phyloP scores from a whole-genome alignment of 2,113 vertebrate species.

The Siniperca knerii region DNA sequence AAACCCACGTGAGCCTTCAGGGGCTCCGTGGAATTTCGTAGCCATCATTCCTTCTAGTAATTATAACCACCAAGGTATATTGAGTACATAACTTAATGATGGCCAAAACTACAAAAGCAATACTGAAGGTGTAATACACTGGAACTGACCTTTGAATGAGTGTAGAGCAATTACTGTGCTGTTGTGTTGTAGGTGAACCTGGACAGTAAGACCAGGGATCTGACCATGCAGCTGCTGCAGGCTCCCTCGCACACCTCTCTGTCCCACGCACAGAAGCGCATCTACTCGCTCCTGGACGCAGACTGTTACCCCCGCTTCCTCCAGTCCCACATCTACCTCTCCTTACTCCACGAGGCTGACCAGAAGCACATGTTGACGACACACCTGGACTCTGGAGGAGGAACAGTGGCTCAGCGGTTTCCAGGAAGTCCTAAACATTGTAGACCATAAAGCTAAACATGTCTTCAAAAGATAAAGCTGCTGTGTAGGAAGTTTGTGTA shows the following conservation, averaged over 20 bases:
- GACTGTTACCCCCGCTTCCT: constrained; percentile 87
- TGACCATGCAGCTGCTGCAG: constrained; percentile 82
- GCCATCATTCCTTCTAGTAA: too few species aligned
- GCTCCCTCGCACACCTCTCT: constrained; percentile 81
- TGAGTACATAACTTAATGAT: too few species aligned
- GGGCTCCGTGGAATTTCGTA: too few species aligned
- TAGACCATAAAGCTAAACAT: not conserved
- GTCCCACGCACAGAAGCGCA: constrained; percentile 82
- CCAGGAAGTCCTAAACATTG: not conserved
- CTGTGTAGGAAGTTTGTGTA: not conserved
- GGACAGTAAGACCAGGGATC: constrained; percentile 83
- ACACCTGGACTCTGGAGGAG: not conserved
- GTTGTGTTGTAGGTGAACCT: constrained; percentile 82
- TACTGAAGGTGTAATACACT: too few species aligned
- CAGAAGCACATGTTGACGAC: constrained; percentile 9
- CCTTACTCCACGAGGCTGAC: constrained; percentile 68
- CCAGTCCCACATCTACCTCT: constrained; percentile 82
- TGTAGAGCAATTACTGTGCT: not conserved
- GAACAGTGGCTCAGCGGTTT: not conserved
- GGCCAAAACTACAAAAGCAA: too few species aligned
- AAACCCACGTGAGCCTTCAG: too few species aligned
- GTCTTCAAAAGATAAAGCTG: not conserved
- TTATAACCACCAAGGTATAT: too few species aligned
- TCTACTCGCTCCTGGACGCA: constrained; percentile 83
- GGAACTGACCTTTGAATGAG: not conserved